Conservation (phyloP, 2,113 vertebrate species). For the Oreochromis aureus region DNA sequence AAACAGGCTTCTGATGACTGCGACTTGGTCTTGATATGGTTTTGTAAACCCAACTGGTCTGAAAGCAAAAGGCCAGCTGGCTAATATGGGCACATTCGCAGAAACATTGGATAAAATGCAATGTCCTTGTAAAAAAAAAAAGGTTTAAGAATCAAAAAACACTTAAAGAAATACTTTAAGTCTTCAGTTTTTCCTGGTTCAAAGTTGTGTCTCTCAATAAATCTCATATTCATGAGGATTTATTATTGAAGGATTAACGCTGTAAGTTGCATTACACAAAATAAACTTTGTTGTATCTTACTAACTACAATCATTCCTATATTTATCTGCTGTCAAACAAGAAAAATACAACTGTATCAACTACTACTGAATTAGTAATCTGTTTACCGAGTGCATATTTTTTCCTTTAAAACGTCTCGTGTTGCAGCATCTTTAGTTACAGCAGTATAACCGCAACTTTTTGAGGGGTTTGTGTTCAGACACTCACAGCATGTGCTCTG, state of each 20-base stretch:
- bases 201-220: neutral
- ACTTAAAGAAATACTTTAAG: neutral
- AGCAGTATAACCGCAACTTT: neutral
- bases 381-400: neutral
- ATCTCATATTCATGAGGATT: neutral
- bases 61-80: neutral
- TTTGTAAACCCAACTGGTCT: neutral
- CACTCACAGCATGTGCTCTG: neutral
- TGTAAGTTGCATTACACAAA: neutral
- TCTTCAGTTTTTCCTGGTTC: neutral
- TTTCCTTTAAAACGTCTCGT: fast-evolving
- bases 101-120: neutral
- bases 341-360: neutral
- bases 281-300: neutral
- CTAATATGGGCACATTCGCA: neutral
- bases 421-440: neutral
- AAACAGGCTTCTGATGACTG: neutral
- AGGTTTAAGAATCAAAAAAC: neutral
- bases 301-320: neutral
- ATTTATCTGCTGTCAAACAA: neutral
- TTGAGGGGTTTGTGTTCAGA: neutral
- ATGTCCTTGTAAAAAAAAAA: neutral
- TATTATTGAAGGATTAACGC: neutral
- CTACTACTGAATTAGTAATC: neutral
- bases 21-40: neutral